Evolutionary conservation across 1,140 invertebrate species (phyloP).

Genomic region (Drosophila persimilis): DNA sequence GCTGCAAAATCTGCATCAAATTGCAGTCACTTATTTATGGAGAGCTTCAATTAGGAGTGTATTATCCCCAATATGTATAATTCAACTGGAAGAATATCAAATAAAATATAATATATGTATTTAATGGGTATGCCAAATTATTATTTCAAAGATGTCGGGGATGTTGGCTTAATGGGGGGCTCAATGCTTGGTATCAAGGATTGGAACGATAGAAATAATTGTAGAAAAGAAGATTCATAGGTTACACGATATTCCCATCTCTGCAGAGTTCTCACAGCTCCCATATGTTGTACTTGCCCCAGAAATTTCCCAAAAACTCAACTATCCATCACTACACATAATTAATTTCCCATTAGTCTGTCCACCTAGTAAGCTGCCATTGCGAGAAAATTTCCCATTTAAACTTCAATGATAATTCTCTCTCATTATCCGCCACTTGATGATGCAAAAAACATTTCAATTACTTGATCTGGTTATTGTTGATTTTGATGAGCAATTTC

Average conservation of each 20-base stretch:
- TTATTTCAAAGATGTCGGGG: neutral
- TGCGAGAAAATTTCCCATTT: constrained; percentile 5
- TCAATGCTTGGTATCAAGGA: too few species aligned
- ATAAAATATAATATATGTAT: neutral
- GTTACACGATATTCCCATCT: too few species aligned
- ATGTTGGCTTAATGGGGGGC: too few species aligned
- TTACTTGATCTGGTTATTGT: constrained; percentile 50
- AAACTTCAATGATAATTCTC: constrained; percentile 17
- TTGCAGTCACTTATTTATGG: constrained; percentile 19
- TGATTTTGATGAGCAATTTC: constrained; percentile 43
- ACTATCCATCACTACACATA: constrained; percentile 9
- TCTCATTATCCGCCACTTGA: constrained; percentile 38
- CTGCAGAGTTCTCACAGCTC: too few species aligned
- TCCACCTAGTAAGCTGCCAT: too few species aligned
- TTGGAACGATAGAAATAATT: too few species aligned
- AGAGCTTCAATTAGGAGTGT: constrained; percentile 10
- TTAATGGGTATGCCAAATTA: constrained; percentile 2
- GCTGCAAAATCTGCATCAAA: constrained; percentile 43
- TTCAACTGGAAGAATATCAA: constrained; percentile 1
- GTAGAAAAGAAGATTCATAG: too few species aligned
- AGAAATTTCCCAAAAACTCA: too few species aligned
- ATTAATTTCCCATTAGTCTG: constrained; percentile 11
- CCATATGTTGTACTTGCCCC: too few species aligned
- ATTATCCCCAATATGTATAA: constrained; percentile 10
- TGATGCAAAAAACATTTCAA: constrained; percentile 48